Conservation (phyloP, 2,888 invertebrate genomes). For the Protodeltote pygarga region DNA sequence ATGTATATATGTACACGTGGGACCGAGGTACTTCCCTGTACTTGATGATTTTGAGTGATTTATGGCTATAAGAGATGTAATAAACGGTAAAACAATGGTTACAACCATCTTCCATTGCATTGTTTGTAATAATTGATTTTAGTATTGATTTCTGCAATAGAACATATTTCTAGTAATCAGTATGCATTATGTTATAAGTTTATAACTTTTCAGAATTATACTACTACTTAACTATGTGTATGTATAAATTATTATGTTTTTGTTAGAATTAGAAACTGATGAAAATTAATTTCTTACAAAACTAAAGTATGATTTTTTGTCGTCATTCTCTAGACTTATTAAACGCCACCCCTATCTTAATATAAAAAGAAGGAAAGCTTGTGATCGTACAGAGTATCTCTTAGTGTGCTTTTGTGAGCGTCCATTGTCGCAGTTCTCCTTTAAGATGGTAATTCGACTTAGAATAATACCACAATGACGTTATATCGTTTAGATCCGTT, state of each 20-base stretch:
- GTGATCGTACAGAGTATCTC: conserved; percentile 48
- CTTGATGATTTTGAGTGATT: conserved; percentile 11
- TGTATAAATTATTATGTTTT: too few relatives aligned
- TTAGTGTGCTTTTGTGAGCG: conserved; percentile 57
- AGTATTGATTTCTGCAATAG: neutral
- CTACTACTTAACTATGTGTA: neutral
- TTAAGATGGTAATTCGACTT: conserved; percentile 74
- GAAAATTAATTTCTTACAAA: neutral
- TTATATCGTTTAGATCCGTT: conserved; percentile 47
- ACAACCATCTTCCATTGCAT: conserved; percentile 1
- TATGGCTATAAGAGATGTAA: conserved; percentile 4
- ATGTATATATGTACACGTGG: conserved; percentile 33
- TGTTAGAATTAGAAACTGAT: too few relatives aligned
- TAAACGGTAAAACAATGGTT: conserved; percentile 4
- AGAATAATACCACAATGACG: conserved; percentile 58
- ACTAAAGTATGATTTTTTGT: neutral
- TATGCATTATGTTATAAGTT: neutral
- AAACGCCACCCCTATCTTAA: conserved; percentile 25
- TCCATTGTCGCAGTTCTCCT: conserved; percentile 62
- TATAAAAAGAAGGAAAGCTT: conserved; percentile 25
- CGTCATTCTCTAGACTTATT: conserved; percentile 17
- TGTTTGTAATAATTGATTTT: conserved; percentile 15
- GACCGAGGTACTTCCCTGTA: conserved; percentile 27
- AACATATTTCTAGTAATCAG: neutral
- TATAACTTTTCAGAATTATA: neutral